A percentile compares a stretch with the other conserved stretches of the same genome.
phyloP scores from a whole-genome alignment of 2,797 vertebrate species.

The Centropyge bicolor region DNA sequence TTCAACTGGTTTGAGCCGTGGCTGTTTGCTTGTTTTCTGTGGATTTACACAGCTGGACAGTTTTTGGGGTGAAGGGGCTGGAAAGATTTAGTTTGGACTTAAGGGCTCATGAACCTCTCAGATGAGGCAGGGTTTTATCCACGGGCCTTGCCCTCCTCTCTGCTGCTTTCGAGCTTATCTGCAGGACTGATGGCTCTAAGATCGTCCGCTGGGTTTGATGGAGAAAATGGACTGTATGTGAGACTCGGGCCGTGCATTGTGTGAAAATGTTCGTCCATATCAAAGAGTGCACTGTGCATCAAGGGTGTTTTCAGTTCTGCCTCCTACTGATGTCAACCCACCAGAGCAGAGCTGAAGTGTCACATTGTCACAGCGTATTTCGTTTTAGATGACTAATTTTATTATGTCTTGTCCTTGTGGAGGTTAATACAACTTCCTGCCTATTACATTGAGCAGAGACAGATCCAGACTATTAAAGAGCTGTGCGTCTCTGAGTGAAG shows the following conservation, averaged over 20 bases:
- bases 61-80: slow-evolving; percentile 43
- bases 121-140: slow-evolving; percentile 51
- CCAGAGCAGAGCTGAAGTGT: slow-evolving; percentile 12
- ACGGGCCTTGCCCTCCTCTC: slow-evolving; percentile 28
- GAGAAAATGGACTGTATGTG: slow-evolving; percentile 13
- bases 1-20: slow-evolving; percentile 38
- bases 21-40: slow-evolving; percentile 64
- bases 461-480: slow-evolving; percentile 41
- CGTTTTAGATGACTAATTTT: slow-evolving; percentile 24
- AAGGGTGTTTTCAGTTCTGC: neutral
- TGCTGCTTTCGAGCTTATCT: slow-evolving; percentile 41
- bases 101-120: slow-evolving; percentile 50
- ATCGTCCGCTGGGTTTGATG: slow-evolving; percentile 10
- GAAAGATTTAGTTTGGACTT: slow-evolving; percentile 68
- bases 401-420: slow-evolving; percentile 37
- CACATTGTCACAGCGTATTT: slow-evolving; percentile 12
- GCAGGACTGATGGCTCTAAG: slow-evolving; percentile 31
- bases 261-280: neutral
- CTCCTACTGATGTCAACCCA: neutral
- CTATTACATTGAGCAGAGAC: slow-evolving; percentile 33
- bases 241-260: neutral
- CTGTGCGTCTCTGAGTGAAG: slow-evolving; percentile 15
- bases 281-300: neutral
- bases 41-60: slow-evolving; percentile 73
- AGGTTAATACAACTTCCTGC: slow-evolving; percentile 43